Evolutionary conservation across 2,797 vertebrate species (phyloP), one percentile per base, ranked within the genome.

Genomic region (Gadopsis marmoratus): DNA sequence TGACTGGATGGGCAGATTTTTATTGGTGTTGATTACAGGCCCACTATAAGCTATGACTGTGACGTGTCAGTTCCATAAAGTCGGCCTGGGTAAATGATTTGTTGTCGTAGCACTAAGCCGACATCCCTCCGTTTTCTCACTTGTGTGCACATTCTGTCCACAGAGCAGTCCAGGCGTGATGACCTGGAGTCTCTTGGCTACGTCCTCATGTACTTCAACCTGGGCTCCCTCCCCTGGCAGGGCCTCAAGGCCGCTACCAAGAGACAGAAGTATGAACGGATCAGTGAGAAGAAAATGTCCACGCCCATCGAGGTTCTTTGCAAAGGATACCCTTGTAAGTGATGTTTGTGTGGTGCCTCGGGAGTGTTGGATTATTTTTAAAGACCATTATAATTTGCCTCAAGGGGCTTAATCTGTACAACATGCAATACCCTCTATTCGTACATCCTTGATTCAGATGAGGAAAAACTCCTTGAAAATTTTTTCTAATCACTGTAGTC

Each of bases 231-330:
- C 92, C 98, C 98, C 86, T 99, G 98, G 98, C 98, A 99, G 95
- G 98, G 98, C 88, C 96, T 99, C 79, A 99, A 99, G 92, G 98
- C 98, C 11, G 98, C 98, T 82, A 99, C 98, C 92, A 99, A 99
- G 94, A 96, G 98, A 91, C 98, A 99, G 94, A 99, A 99, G 91
- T 99, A 99, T 0, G 98, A 99, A 85, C 95, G 98, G 75, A 99
- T 99, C 95, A 99, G 98, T n/a, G 98, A 99, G 95, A 99, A 99
- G 96, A 99, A 99, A 94, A 99, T 99, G 98, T 99, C 98, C 75
- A 99, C 98, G 5, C 98, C 98, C 85, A 99, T 99, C 11, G 98
- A 99, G 94, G 97, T 99, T 89, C 96, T 99, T 59, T 99, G 98
- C 94, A 99, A 99, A 97, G 97, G 98, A 92, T 99, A 99, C 84